Evolutionary conservation across 2,797 vertebrate genomes (phyloP).

Genomic region (Aeoliscus strigatus): DNA sequence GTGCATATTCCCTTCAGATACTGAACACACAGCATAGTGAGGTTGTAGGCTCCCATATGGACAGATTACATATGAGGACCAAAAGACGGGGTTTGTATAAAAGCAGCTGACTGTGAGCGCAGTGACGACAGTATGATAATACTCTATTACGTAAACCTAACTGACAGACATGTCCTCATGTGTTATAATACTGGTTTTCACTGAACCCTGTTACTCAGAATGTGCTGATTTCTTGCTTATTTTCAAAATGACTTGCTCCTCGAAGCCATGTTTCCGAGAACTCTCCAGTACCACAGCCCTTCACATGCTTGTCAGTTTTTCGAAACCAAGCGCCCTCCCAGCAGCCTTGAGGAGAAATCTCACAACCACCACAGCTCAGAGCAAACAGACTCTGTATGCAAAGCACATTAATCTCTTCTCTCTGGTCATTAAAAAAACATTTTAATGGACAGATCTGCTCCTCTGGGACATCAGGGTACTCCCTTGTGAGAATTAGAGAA

Average conservation of each 20-base stretch:
- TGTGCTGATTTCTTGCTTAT: constrained; percentile 6
- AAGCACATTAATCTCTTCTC: constrained; percentile 23
- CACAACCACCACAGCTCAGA: constrained; percentile 11
- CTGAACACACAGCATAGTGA: too few species aligned
- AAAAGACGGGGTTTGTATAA: too few species aligned
- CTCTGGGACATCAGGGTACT: constrained; percentile 8
- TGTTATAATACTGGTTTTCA: neutral
- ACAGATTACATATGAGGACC: too few species aligned
- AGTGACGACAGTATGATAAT: too few species aligned
- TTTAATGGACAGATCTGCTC: constrained; percentile 32
- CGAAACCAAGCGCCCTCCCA: constrained; percentile 6
- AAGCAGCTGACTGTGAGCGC: too few species aligned
- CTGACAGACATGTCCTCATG: neutral
- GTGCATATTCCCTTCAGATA: too few species aligned
- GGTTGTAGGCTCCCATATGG: too few species aligned
- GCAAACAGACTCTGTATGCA: constrained; percentile 15
- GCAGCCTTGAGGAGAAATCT: constrained; percentile 12
- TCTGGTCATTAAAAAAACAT: constrained; percentile 27
- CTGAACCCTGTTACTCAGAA: neutral
- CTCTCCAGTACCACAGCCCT: constrained; percentile 5
- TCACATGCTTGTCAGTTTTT: constrained; percentile 13
- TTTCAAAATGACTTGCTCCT: constrained; percentile 11
- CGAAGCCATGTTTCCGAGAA: neutral
- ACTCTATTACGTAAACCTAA: neutral
- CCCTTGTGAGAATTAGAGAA: constrained; percentile 15